phyloP scores from a whole-genome alignment of 2,797 vertebrate genomes.

The Champsocephalus esox region DNA sequence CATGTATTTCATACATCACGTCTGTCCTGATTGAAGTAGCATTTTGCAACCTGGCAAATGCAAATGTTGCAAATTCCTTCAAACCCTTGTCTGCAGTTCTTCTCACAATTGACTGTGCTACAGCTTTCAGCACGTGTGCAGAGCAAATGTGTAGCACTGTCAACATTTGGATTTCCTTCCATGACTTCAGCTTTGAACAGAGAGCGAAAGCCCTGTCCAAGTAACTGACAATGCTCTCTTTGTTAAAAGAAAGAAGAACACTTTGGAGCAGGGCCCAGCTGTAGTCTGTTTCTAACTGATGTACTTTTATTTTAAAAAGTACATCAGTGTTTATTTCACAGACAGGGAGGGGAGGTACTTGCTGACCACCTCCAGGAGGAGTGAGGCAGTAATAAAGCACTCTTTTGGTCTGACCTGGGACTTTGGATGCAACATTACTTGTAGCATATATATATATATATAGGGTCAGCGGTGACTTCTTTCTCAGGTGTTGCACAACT shows the following conservation, averaged over 20 bases:
- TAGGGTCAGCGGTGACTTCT: neutral
- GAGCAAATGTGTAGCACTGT: constrained; percentile 10
- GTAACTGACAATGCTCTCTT: neutral
- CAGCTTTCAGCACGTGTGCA: neutral
- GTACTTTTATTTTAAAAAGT: neutral
- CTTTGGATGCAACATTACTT: constrained; percentile 26
- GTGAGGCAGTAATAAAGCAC: neutral
- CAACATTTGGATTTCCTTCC: neutral
- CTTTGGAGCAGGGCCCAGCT: constrained; percentile 20
- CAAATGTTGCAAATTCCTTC: constrained; percentile 12
- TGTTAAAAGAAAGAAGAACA: constrained; percentile 9
- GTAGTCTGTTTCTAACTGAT: constrained; percentile 13
- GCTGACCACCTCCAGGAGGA: neutral
- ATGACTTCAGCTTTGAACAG: neutral
- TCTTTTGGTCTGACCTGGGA: constrained; percentile 28
- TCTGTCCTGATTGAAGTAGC: neutral
- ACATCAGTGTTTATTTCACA: constrained; percentile 25
- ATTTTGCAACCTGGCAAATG: constrained; percentile 17
- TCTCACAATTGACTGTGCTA: neutral
- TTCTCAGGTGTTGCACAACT: constrained; percentile 4
- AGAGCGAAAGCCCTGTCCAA: constrained; percentile 3
- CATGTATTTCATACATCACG: too few species aligned
- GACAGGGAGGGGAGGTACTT: constrained; percentile 5
- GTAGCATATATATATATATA: constrained; percentile 14
- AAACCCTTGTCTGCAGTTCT: neutral